Percentiles rank a stretch among this genome's conserved stretches.
phyloP scores from a whole-genome alignment of 2,888 invertebrate species.

The Tupiocoris notatus region DNA sequence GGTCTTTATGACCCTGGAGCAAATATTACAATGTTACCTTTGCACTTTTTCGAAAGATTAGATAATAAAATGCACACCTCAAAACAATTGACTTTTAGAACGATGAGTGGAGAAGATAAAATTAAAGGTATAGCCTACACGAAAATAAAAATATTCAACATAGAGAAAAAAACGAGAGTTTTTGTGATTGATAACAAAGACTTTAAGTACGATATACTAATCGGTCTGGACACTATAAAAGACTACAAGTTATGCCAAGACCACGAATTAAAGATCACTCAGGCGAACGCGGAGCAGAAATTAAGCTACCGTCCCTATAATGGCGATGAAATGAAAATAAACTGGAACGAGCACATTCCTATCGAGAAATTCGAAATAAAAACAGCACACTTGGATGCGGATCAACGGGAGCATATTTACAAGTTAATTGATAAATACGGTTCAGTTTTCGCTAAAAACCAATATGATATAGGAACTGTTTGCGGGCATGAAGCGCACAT shows the following conservation, averaged over 20 bases:
- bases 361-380: slow-evolving; percentile 19
- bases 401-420: background rate
- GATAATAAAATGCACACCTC: background rate
- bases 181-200: too few species aligned
- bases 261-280: slow-evolving; percentile 1
- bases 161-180: slow-evolving; percentile 1
- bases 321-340: background rate
- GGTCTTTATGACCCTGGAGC: slow-evolving; percentile 12
- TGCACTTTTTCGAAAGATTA: background rate
- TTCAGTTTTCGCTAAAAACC: slow-evolving; percentile 7
- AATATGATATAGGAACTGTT: slow-evolving; percentile 11
- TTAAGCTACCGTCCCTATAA: background rate
- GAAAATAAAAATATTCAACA: slow-evolving; percentile 1
- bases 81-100: background rate
- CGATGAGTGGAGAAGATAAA: slow-evolving; percentile 18
- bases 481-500: slow-evolving; percentile 8
- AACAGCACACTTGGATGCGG: slow-evolving; percentile 8
- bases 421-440: slow-evolving; percentile 1
- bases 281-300: background rate
- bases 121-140: background rate
- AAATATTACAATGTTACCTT: slow-evolving; percentile 7
- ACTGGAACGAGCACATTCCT: slow-evolving; percentile 23
- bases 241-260: background rate
- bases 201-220: slow-evolving; percentile 15
- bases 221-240: slow-evolving; percentile 6